Evolutionary conservation across 2,113 vertebrate genomes (phyloP).

Genomic region (Entomyzon cyanotis): DNA sequence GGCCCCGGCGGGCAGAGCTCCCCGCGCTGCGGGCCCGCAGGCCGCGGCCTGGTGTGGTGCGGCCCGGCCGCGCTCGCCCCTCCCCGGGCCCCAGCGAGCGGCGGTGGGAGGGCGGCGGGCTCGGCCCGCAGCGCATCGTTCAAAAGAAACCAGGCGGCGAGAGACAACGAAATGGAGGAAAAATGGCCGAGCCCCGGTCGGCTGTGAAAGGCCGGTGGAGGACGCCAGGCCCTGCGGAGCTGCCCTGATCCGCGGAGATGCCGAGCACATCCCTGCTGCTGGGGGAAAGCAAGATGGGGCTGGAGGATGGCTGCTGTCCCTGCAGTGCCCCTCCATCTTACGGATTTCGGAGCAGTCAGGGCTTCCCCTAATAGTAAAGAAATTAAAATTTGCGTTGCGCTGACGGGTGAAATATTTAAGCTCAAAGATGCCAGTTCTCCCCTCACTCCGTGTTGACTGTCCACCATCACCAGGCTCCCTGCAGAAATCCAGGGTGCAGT

Average conservation of each 20-base stretch:
- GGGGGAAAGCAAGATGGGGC: neutral
- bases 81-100: neutral
- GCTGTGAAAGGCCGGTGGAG: neutral
- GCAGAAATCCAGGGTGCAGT: neutral
- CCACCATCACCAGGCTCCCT: neutral
- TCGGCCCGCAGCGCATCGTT: neutral
- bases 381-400: too few relatives aligned
- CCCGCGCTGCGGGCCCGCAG: too few relatives aligned
- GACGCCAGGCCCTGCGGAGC: neutral
- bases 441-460: neutral
- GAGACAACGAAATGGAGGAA: neutral
- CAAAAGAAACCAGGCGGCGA: neutral
- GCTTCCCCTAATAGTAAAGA: neutral
- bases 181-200: neutral
- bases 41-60: too few relatives aligned
- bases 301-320: neutral
- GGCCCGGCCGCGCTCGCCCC: neutral
- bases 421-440: neutral
- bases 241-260: neutral
- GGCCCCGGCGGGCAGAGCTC: too few relatives aligned
- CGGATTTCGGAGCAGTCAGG: neutral
- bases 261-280: neutral
- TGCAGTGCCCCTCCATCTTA: constrained; percentile 2
- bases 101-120: neutral
- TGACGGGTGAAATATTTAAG: neutral